Percentiles rank a stretch among this genome's conserved stretches.
phyloP scores from a whole-genome alignment of 2,113 vertebrate species.

The Melozone crissalis region DNA sequence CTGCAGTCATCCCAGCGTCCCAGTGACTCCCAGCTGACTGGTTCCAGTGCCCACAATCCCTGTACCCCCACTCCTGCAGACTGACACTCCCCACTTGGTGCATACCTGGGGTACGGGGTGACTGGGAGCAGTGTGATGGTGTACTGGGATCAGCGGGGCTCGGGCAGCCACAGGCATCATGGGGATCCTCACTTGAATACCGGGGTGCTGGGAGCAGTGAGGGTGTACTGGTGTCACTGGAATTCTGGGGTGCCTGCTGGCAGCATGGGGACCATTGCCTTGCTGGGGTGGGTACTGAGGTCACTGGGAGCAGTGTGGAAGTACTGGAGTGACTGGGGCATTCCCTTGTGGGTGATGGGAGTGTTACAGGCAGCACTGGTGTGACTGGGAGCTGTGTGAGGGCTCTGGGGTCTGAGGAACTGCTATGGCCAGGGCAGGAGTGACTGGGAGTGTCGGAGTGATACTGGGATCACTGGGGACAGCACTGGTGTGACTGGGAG shows the following conservation, averaged over 20 bases:
- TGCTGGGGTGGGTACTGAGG: background rate
- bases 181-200: too few relatives aligned
- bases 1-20: background rate
- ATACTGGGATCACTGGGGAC: background rate
- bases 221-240: background rate
- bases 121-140: background rate
- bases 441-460: background rate
- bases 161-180: rapidly evolving
- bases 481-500: background rate
- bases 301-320: background rate
- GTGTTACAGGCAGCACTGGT: background rate
- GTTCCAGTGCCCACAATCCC: background rate
- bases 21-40: background rate
- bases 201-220: background rate
- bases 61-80: background rate
- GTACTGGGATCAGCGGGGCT: background rate
- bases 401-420: background rate
- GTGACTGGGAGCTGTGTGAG: background rate
- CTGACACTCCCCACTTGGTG: background rate
- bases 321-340: background rate
- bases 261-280: too few relatives aligned
- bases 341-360: background rate
- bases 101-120: too few relatives aligned
- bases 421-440: background rate
- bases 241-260: background rate